Evolutionary conservation across 2,797 vertebrate genomes (phyloP).

Genomic region (Trachurus trachurus): DNA sequence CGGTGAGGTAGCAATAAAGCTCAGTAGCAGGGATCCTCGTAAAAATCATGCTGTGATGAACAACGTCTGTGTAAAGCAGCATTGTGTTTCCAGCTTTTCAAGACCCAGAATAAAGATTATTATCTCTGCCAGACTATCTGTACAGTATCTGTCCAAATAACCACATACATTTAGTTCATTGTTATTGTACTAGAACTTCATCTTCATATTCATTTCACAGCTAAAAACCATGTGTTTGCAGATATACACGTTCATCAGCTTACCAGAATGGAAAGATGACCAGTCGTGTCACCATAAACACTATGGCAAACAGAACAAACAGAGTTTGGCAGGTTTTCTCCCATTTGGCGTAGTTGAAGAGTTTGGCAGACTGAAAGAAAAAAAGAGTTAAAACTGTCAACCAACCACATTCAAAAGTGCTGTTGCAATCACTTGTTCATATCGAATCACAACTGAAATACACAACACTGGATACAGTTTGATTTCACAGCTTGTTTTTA

Average conservation of each 20-base stretch:
- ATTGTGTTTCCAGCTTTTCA: too few relatives aligned
- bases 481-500: too few relatives aligned
- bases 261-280: conserved; percentile 96
- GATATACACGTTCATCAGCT: conserved; percentile 60
- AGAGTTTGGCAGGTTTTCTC: conserved; percentile 89
- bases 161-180: background rate
- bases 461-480: too few relatives aligned
- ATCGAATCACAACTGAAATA: too few relatives aligned
- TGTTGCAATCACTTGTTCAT: background rate
- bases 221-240: background rate
- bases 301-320: conserved; percentile 90
- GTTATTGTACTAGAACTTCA: background rate
- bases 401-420: conserved; percentile 12
- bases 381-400: conserved; percentile 44
- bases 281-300: conserved; percentile 92
- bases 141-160: background rate
- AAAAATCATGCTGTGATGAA: too few relatives aligned
- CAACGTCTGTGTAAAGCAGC: too few relatives aligned
- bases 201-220: background rate
- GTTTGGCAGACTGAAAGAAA: conserved; percentile 91
- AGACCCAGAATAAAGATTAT: background rate
- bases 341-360: conserved; percentile 95
- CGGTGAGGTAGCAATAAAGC: too few relatives aligned
- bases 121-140: background rate
- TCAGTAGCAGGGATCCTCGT: too few relatives aligned